Base-by-base conservation (phyloP, 1,140 invertebrate species). In the Drosophila bipectinata region DNA sequence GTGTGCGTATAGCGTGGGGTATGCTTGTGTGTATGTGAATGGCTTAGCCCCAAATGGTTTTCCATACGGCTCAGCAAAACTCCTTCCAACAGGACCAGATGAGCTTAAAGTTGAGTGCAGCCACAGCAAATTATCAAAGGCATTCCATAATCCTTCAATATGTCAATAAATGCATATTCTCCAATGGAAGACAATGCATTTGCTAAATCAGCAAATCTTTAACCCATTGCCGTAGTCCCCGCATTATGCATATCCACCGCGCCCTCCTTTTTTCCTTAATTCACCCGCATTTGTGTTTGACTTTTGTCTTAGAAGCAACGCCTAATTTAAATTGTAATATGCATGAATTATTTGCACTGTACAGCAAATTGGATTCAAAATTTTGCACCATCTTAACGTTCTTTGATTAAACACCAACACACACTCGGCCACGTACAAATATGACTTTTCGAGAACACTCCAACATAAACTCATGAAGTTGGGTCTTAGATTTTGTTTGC, bases 61-160 rank as follows among this genome's bases (percentile, higher is more conserved):
- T 71, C 67, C 60, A 56, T 56, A 49, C 32, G 32, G 60, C 52
- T 56, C 61, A 58, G 61, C 61, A 64, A 64, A 64, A 64, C 57
- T 62, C 32, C 49, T 79, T 62, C 72, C 34, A 37, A 12, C 14
- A 12, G 14, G 12, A 56, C 54, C 30, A 56, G 82, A 55, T 60
- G 60, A 77, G 73, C 77, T 87, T 63, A 85, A 78, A 87, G 69
- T 75, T 82, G 49, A 79, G 34, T 71, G 57, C 60, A 63, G 60
- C 39, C 78, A 45, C 48, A 78, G 75, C 53, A 76, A 74, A 68
- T 66, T 75, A 44, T 68, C 68, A 82, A 73, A 82, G 82, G 78
- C 82, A 87, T 75, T 85, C 64, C 78, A 87, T 87, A 85, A 85
- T 85, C 82, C 82, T 72, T 87, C 83, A 85, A 82, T 85, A 78